A percentile compares a stretch with the other conserved stretches of the same genome.
Evolutionary conservation across 2,888 invertebrate genomes (phyloP).

Genomic region (Latrodectus elegans): DNA sequence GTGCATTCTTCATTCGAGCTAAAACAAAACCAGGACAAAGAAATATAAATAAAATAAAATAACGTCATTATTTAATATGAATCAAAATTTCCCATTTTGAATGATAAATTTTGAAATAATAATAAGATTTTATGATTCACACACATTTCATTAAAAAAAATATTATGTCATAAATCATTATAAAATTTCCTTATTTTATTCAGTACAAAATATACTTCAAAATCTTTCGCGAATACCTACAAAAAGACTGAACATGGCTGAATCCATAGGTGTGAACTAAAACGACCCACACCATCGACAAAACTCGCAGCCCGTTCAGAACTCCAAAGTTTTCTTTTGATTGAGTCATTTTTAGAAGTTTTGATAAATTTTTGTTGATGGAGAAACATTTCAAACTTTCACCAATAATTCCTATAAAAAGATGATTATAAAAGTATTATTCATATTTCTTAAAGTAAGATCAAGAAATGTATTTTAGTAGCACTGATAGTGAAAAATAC

Average conservation of each 20-base stretch:
- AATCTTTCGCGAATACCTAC: slow-evolving; percentile 16
- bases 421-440: background rate
- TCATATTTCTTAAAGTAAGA: too few relatives aligned
- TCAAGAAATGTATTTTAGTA: too few relatives aligned
- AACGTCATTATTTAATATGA: too few relatives aligned
- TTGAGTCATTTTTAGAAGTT: slow-evolving; percentile 46
- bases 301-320: slow-evolving; percentile 67
- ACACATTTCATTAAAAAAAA: too few relatives aligned
- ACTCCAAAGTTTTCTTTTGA: slow-evolving; percentile 64
- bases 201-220: too few relatives aligned
- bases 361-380: slow-evolving; percentile 45
- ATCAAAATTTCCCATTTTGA: too few relatives aligned
- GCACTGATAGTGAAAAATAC: too few relatives aligned
- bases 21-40: background rate
- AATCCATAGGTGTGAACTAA: slow-evolving; percentile 69
- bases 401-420: background rate
- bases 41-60: too few relatives aligned
- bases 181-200: too few relatives aligned
- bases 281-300: slow-evolving; percentile 70
- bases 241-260: slow-evolving; percentile 45
- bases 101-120: too few relatives aligned
- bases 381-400: slow-evolving; percentile 56
- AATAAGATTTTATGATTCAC: too few relatives aligned
- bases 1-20: slow-evolving; percentile 64
- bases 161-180: too few relatives aligned